A percentile compares a stretch with the other conserved stretches of the same genome.
These are phyloP conservation scores for Gonatopus flavifemur DNA, from an alignment of 1,140 invertebrate species.

Conservation along the genomic window DNA sequence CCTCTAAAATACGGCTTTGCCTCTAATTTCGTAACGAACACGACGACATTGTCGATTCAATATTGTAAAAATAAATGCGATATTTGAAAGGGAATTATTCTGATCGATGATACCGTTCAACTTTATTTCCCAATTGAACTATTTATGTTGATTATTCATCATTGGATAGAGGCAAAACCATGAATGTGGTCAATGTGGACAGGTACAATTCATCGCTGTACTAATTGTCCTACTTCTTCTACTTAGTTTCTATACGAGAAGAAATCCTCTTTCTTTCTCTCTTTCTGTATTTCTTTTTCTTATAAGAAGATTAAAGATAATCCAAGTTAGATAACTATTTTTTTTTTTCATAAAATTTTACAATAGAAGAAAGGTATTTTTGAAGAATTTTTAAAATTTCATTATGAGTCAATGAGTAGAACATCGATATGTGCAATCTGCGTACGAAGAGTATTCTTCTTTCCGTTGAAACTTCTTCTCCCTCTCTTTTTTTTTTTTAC, in stretches of 20 bases:
- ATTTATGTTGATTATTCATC: slow-evolving; percentile 4
- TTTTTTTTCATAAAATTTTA: no score
- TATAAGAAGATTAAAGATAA: no score
- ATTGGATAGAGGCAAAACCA: slow-evolving; percentile 35
- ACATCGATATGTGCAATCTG: slow-evolving; percentile 34
- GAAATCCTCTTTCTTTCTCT: slow-evolving; percentile 6
- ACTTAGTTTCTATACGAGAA: slow-evolving; percentile 7
- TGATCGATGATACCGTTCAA: no score
- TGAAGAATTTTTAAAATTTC: no score
- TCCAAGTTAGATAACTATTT: no score
- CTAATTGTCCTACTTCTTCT: slow-evolving; percentile 40
- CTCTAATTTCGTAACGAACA: no score
- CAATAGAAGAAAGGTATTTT: no score
- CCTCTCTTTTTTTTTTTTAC: slow-evolving; percentile 5
- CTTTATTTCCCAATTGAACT: no score
- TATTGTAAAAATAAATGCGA: no score
- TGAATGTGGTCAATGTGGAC: slow-evolving; percentile 44
- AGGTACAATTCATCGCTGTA: slow-evolving; percentile 54
- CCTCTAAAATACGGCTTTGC: slow-evolving; percentile 21
- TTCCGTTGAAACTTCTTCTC: not conserved
- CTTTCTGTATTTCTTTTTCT: slow-evolving; percentile 1
- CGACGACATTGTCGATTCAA: no score
- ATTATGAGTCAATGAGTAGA: slow-evolving; percentile 28
- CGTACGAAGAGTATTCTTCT: slow-evolving; percentile 9
- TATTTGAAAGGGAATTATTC: no score